phyloP scores from a whole-genome alignment of 2,797 vertebrate genomes.

The Pteropus rufus region DNA sequence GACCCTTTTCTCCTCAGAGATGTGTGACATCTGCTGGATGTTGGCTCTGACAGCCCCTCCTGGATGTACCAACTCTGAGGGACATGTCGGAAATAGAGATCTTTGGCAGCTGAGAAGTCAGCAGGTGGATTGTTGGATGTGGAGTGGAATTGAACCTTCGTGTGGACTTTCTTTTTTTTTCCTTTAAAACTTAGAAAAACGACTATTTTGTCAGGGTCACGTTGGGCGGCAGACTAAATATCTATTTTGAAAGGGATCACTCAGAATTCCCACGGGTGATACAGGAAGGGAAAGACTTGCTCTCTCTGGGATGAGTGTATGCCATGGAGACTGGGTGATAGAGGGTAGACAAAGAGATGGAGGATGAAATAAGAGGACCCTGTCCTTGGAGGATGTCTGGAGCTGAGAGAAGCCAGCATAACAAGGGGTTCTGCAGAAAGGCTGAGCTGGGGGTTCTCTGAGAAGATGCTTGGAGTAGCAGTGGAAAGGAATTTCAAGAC shows the following conservation, averaged over 20 bases:
- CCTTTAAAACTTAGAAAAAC: neutral
- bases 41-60: neutral
- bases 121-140: neutral
- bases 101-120: neutral
- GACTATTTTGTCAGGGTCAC: slow-evolving; percentile 11
- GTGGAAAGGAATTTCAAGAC: neutral
- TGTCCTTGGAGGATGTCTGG: neutral
- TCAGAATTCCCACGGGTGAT: neutral
- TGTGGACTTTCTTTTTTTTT: neutral
- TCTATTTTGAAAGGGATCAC: neutral
- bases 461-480: neutral
- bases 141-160: neutral
- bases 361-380: neutral
- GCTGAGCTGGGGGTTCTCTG: neutral
- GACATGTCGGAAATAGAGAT: neutral
- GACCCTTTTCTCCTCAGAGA: neutral
- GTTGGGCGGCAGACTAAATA: neutral
- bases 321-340: neutral
- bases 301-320: neutral
- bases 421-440: neutral
- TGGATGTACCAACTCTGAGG: neutral
- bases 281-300: neutral
- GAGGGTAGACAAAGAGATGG: neutral
- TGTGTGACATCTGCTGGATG: neutral
- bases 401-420: neutral